A percentile compares a stretch with the other conserved stretches of the same genome.
These are phyloP conservation scores for Enteromius radiatus DNA, from an alignment of 2,797 vertebrate genomes.

Conservation along the genomic window DNA sequence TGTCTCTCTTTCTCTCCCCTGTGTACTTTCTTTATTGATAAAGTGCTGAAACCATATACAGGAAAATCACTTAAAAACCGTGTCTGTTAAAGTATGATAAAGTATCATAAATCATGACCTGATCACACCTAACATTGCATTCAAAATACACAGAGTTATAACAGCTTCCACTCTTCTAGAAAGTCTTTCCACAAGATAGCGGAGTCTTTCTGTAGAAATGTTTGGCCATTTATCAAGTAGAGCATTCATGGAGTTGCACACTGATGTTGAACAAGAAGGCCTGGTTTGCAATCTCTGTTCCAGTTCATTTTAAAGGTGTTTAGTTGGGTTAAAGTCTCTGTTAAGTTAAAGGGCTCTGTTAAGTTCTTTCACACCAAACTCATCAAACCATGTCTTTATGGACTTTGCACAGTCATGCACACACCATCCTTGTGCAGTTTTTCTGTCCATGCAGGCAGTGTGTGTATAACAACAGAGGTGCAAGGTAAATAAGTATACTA, in stretches of 20 bases:
- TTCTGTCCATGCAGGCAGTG: neutral
- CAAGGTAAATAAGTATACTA: neutral
- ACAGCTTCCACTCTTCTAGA: neutral
- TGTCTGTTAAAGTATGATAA: neutral
- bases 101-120: neutral
- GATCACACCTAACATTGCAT: neutral
- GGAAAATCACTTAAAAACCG: neutral
- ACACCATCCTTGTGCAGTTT: neutral
- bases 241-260: neutral
- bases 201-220: neutral
- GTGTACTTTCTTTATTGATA: neutral
- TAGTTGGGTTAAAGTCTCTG: neutral
- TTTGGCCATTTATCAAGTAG: neutral
- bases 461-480: neutral
- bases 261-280: neutral
- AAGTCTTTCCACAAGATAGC: neutral
- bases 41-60: neutral
- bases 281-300: neutral
- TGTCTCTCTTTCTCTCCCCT: conserved; percentile 15
- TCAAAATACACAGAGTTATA: neutral
- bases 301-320: neutral
- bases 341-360: neutral
- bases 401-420: neutral
- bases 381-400: neutral
- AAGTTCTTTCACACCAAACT: neutral